Conservation (phyloP, 2,888 invertebrate genomes). For the Tridacna crocea region DNA sequence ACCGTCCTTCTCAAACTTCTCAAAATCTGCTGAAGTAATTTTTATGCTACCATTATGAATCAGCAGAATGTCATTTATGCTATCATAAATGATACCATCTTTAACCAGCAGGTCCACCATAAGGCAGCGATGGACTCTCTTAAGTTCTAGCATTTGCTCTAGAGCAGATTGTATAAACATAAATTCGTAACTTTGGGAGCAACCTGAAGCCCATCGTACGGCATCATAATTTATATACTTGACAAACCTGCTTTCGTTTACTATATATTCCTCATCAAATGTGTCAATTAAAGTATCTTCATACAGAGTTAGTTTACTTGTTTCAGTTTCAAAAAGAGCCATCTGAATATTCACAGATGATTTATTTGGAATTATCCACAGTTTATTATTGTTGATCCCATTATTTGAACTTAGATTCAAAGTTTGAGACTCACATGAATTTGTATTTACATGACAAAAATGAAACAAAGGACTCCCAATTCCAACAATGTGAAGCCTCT, state of each 20-base stretch:
- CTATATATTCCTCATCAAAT: neutral
- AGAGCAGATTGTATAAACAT: neutral
- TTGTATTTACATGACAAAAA: neutral
- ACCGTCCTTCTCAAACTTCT: neutral
- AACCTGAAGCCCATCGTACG: neutral
- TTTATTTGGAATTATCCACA: neutral
- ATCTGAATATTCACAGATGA: neutral
- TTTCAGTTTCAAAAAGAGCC: neutral
- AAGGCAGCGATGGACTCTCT: neutral
- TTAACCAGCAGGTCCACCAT: neutral
- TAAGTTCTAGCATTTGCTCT: neutral
- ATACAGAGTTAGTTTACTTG: neutral
- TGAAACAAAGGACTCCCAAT: neutral
- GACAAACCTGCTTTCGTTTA: neutral
- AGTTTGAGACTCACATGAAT: neutral
- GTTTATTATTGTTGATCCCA: neutral
- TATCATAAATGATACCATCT: neutral
- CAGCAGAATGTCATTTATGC: neutral
- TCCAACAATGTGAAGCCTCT: neutral
- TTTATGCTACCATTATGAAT: neutral
- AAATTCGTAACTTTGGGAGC: neutral
- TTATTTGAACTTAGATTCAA: neutral
- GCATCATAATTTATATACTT: neutral
- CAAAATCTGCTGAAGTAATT: neutral
- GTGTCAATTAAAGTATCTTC: slow-evolving; percentile 13